Conservation (phyloP, 2,113 vertebrate genomes). For the Muntiacus muntjak region DNA sequence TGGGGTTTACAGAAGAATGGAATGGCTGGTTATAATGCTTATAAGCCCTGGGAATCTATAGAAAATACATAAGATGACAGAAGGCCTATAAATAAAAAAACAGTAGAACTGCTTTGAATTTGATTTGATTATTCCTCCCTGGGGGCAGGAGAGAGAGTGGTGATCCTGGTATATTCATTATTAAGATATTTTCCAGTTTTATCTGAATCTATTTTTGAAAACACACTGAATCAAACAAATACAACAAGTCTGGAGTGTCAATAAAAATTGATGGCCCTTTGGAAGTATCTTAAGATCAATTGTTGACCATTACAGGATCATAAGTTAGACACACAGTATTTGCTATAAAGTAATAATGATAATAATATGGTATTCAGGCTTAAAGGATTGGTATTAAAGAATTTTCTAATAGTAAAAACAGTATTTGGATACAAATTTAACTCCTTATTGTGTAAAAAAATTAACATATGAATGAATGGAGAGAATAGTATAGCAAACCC, state of each 20-base stretch:
- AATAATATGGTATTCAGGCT: conserved; percentile 79
- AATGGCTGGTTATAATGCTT: background rate
- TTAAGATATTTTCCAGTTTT: conserved; percentile 93
- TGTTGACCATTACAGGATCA: conserved; percentile 93
- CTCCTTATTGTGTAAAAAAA: background rate
- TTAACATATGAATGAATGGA: background rate
- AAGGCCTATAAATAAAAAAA: conserved; percentile 13
- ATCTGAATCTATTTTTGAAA: conserved; percentile 94
- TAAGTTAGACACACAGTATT: conserved; percentile 94
- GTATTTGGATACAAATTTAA: background rate
- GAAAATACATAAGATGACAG: conserved; percentile 30
- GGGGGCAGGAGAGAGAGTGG: conserved; percentile 82
- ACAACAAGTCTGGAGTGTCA: conserved; percentile 91
- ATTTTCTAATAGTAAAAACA: background rate
- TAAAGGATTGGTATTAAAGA: conserved; percentile 70
- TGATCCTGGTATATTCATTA: conserved; percentile 90
- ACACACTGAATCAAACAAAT: conserved; percentile 94
- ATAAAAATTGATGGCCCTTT: conserved; percentile 94
- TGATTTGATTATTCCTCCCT: conserved; percentile 78
- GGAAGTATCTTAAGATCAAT: conserved; percentile 92
- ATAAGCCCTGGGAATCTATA: background rate
- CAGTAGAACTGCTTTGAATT: conserved; percentile 89
- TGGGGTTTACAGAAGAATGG: background rate
- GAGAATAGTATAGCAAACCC: background rate
- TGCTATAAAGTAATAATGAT: conserved; percentile 87